Percentiles rank a stretch among this genome's conserved stretches.
Conservation (phyloP, 1,140 invertebrate species). For the Popillia japonica region DNA sequence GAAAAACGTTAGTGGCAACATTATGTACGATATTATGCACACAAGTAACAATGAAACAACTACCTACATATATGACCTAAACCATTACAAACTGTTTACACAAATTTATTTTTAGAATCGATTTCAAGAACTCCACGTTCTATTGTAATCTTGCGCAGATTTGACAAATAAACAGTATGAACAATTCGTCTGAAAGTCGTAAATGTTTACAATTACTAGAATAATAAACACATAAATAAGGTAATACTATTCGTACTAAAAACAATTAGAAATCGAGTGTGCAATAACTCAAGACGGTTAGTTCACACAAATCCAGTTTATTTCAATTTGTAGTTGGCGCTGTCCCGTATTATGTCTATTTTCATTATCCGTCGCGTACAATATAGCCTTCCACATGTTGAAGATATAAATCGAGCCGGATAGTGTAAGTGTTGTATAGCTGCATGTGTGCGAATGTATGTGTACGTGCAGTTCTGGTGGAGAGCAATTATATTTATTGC, state of each 20-base stretch:
- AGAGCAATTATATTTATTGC: slow-evolving; percentile 26
- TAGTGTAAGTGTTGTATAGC: background rate
- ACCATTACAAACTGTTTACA: background rate
- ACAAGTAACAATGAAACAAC: too few species aligned
- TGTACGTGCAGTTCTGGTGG: background rate
- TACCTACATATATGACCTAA: too few species aligned
- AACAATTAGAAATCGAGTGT: slow-evolving; percentile 27
- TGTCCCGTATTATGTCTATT: slow-evolving; percentile 24
- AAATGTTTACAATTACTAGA: background rate
- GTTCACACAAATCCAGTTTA: slow-evolving; percentile 1
- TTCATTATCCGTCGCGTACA: slow-evolving; percentile 10
- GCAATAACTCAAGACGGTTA: slow-evolving; percentile 1
- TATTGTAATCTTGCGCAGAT: background rate
- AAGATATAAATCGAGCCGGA: slow-evolving; percentile 9
- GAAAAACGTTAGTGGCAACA: too few species aligned
- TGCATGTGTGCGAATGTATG: slow-evolving; percentile 3
- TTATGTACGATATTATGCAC: too few species aligned
- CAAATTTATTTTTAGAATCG: background rate
- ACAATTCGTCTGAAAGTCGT: background rate
- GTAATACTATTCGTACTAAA: background rate
- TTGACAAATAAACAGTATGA: slow-evolving; percentile 12
- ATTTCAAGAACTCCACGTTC: background rate
- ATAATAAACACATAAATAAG: slow-evolving; percentile 19
- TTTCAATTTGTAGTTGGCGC: slow-evolving; percentile 17
- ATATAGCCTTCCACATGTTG: slow-evolving; percentile 20